Percentiles rank a stretch among this genome's conserved stretches.
Evolutionary conservation across 1,140 invertebrate species (phyloP).

Genomic region (Cherax destructor): DNA sequence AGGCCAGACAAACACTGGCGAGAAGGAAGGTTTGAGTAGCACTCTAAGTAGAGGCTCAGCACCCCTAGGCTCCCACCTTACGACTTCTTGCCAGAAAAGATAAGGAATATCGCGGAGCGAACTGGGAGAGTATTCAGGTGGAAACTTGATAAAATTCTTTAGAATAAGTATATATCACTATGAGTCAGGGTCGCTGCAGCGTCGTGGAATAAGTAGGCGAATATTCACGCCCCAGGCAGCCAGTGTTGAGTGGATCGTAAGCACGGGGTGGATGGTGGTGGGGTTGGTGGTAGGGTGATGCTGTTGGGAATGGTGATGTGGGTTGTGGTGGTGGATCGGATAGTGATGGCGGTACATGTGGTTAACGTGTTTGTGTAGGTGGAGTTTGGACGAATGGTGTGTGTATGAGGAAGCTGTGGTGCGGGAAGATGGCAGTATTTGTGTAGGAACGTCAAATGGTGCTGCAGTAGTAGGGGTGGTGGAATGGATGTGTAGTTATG

Average conservation of each 20-base stretch:
- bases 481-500: too few species aligned
- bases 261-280: background rate
- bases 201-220: background rate
- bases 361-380: too few species aligned
- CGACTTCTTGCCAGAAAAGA: conserved; percentile 9
- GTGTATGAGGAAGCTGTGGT: too few species aligned
- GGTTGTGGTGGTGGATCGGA: too few species aligned
- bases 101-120: background rate
- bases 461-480: too few species aligned
- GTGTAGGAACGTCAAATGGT: too few species aligned
- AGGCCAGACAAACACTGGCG: background rate
- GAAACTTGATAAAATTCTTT: conserved; percentile 15
- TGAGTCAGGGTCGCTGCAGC: background rate
- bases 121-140: background rate
- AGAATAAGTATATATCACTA: background rate
- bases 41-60: background rate
- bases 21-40: background rate
- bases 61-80: background rate
- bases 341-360: too few species aligned
- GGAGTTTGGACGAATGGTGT: too few species aligned
- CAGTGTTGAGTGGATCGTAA: background rate
- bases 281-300: background rate
- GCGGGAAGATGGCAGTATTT: too few species aligned
- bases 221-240: background rate
- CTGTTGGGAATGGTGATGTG: too few species aligned